Evolutionary conservation across 92 coral and sea anemone species (phyloP).

Genomic region (Siderastrea radians): DNA sequence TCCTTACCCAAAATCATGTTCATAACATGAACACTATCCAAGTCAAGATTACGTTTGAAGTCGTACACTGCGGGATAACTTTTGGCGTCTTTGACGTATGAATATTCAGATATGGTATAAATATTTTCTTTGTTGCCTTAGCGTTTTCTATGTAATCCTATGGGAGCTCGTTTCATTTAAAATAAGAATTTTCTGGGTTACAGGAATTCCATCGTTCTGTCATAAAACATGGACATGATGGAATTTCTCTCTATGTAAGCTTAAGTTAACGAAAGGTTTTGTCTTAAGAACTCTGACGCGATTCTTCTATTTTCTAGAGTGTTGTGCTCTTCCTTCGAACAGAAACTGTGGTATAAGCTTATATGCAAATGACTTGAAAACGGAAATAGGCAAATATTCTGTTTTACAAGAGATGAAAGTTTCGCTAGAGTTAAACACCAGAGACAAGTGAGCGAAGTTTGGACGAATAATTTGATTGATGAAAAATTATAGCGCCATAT

Average conservation of each 20-base stretch:
- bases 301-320: neutral
- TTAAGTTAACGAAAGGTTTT: neutral
- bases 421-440: neutral
- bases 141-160: constrained; percentile 1
- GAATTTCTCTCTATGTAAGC: neutral
- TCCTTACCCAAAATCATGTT: constrained; percentile 31
- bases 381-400: neutral
- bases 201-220: neutral
- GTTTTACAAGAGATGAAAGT: neutral
- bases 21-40: neutral
- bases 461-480: neutral
- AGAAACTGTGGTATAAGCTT: neutral
- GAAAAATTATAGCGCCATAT: constrained; percentile 16
- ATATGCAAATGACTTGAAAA: neutral
- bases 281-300: neutral
- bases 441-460: neutral
- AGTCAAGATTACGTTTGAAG: neutral
- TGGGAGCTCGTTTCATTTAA: neutral
- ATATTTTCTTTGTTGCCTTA: constrained; percentile 51
- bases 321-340: neutral
- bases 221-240: neutral
- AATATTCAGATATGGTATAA: constrained; percentile 48
- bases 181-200: neutral
- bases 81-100: constrained; percentile 21
- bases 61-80: neutral